Percentiles rank a stretch among this genome's conserved stretches.
Evolutionary conservation across 2,888 invertebrate species (phyloP).

Genomic region (Acleris holmiana): DNA sequence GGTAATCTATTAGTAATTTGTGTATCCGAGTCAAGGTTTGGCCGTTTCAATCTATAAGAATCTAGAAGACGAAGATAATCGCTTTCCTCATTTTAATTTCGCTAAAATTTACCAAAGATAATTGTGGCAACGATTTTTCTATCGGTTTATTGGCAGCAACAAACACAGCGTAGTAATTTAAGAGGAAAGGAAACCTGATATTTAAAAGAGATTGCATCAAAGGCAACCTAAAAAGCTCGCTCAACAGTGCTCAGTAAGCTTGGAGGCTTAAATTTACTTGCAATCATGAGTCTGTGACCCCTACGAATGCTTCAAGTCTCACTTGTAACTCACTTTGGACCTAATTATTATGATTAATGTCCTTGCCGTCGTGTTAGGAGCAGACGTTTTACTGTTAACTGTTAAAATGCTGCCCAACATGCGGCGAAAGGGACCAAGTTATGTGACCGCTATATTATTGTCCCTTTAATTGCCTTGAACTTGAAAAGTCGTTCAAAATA

Average conservation of each 20-base stretch:
- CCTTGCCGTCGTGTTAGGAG: not conserved
- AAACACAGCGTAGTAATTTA: not conserved
- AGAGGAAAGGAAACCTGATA: not conserved
- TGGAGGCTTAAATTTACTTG: conserved; percentile 3
- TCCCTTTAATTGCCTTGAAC: too few relatives aligned
- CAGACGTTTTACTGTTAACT: too few relatives aligned
- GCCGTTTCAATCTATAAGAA: too few relatives aligned
- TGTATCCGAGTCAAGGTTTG: too few relatives aligned
- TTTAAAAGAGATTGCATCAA: not conserved
- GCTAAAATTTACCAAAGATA: too few relatives aligned
- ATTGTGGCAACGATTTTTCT: not conserved
- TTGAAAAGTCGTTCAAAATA: not conserved
- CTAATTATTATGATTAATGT: not conserved
- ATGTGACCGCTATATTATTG: too few relatives aligned
- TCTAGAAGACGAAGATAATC: too few relatives aligned
- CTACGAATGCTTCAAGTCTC: conserved; percentile 1
- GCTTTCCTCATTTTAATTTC: too few relatives aligned
- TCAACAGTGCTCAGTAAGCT: conserved; percentile 1
- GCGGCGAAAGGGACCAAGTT: too few relatives aligned
- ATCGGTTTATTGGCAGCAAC: not conserved
- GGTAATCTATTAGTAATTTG: too few relatives aligned
- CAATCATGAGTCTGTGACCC: not conserved
- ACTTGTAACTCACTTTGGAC: not conserved
- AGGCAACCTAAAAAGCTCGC: conserved; percentile 5
- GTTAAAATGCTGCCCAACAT: too few relatives aligned